Conservation (phyloP, 30 jellyfish, hydroid and myxozoan genomes). For the Rhopilema esculentum region DNA sequence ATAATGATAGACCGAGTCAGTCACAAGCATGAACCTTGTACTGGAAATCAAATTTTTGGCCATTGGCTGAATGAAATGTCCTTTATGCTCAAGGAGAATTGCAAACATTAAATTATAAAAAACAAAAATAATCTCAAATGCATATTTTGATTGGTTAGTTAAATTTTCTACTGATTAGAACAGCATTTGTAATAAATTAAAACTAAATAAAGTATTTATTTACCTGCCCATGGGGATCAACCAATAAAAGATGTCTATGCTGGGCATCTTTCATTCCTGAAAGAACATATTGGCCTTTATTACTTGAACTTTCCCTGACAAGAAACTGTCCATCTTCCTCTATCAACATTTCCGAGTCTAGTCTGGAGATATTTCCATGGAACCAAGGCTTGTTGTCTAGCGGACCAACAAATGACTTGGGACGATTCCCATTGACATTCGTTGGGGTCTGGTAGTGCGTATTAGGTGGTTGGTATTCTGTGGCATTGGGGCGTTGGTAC, state of each 20-base stretch:
- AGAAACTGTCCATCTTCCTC: constrained; percentile 90
- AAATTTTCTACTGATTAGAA: too few relatives aligned
- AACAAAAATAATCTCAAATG: too few relatives aligned
- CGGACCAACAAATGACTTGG: constrained; percentile 56
- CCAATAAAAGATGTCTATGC: constrained; percentile 81
- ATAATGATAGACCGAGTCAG: too few relatives aligned
- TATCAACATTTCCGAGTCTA: constrained; percentile 70
- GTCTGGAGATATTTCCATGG: constrained; percentile 88
- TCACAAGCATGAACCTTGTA: too few relatives aligned
- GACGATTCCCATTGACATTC: constrained; percentile 10
- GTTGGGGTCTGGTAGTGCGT: constrained; percentile 65
- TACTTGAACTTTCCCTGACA: constrained; percentile 86
- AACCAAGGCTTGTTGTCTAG: constrained; percentile 75
- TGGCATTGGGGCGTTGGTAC: constrained; percentile 56
- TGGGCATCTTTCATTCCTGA: constrained; percentile 82
- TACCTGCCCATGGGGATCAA: constrained; percentile 96
- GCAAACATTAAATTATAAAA: too few relatives aligned
- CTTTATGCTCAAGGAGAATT: too few relatives aligned
- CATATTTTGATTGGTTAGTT: too few relatives aligned
- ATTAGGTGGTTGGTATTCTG: constrained; percentile 48
- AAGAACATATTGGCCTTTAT: constrained; percentile 78
- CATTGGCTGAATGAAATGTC: too few relatives aligned
- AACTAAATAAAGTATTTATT: not conserved
- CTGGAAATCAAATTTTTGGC: too few relatives aligned
- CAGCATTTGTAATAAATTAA: not conserved